Evolutionary conservation across 2,113 vertebrate genomes (phyloP).

Genomic region (Catharus bicknelli): DNA sequence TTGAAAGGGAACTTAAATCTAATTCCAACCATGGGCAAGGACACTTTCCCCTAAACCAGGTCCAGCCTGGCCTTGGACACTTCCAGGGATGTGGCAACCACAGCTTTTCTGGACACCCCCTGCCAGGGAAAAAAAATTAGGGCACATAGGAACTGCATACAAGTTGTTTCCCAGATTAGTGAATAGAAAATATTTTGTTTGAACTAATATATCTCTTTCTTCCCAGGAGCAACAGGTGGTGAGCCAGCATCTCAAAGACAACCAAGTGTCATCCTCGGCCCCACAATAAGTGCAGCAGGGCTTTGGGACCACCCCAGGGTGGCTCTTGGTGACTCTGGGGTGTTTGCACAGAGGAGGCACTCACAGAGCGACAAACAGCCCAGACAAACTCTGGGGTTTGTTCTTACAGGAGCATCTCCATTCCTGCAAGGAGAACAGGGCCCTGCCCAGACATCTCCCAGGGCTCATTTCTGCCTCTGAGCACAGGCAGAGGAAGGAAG

Average conservation of each 20-base stretch:
- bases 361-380: accelerated
- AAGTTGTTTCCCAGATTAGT: neutral
- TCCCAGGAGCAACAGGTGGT: neutral
- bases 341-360: neutral
- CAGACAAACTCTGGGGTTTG: neutral
- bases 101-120: neutral
- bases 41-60: neutral
- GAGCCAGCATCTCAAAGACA: neutral
- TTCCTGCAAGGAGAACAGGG: neutral
- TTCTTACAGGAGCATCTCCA: neutral
- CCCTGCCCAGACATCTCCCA: neutral
- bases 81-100: neutral
- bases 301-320: accelerated
- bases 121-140: neutral
- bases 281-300: neutral
- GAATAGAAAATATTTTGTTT: neutral
- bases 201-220: neutral
- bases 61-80: neutral
- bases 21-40: neutral
- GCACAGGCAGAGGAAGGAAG: neutral
- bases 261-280: neutral
- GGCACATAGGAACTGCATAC: neutral
- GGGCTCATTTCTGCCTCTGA: neutral
- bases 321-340: neutral
- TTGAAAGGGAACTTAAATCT: neutral